Base-by-base conservation (phyloP, 2,888 invertebrate genomes). In the Molanna angustata region DNA sequence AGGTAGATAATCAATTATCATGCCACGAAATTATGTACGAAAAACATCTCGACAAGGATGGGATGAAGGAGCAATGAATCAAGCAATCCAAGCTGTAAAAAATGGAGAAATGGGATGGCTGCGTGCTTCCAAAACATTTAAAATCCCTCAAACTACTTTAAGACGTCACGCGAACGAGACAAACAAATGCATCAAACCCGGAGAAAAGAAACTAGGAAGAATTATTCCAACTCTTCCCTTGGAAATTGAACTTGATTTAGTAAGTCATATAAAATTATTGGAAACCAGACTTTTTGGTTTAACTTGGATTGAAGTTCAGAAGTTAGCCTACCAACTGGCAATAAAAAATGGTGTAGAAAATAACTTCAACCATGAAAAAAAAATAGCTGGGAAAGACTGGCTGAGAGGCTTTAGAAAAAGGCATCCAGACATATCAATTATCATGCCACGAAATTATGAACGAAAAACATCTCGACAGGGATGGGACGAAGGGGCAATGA, bases 381-480 rank as follows among this genome's bases (percentile, higher is more conserved):
- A 56, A 50, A 42, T 27, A 35, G 59, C 62, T 51, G 62, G 62
- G 3, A 49, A 54, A 45, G 60, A 61, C 27, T 62, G 61, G 61
- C 40, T 53, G 19, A 32, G 37, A 32, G 57, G 56, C 13, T 55
- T 61, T 33, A 44, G 55, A 49, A 35, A 37, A 9, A 44, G 57
- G 39, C 45, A 57, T 48, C 57, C 48, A 2, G 17, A 37, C 33
- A 48, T 58, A 14, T 45, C 16, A 17, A 13, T 17, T 19, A 31
- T 27, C 41, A 57, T 57, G 54, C 57, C 47, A 22, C 54, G 54
- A 17, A 47, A 54, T 31, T 57, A 56, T 47, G 18, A 37, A 16
- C 45, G 50, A 20, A 56, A 40, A 39, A 50, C 54, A 40, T 21
- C 49, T 33, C 50, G 54, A 19, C 56, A 56, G 41, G 35, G 37